A percentile compares a stretch with the other conserved stretches of the same genome.
Evolutionary conservation across 2,797 vertebrate genomes (phyloP).

Genomic region (Aplochiton taeniatus): DNA sequence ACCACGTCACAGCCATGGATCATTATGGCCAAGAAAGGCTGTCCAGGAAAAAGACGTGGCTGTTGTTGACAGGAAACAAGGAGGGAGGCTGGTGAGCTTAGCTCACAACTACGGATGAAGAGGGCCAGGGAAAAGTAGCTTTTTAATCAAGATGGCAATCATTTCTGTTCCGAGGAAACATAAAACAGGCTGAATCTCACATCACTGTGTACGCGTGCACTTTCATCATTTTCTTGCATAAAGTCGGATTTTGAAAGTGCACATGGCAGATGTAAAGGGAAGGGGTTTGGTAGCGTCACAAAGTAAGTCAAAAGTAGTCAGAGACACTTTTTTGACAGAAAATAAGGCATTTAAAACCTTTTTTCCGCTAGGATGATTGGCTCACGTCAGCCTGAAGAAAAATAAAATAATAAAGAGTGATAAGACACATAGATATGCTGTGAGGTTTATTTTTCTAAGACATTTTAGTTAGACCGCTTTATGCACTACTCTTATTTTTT

Average conservation of each 20-base stretch:
- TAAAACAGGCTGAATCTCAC: conserved; percentile 36
- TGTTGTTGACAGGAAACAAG: background rate
- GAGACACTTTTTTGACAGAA: conserved; percentile 44
- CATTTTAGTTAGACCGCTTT: conserved; percentile 31
- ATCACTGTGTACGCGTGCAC: conserved; percentile 31
- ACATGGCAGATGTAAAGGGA: conserved; percentile 29
- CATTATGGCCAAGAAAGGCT: conserved; percentile 10
- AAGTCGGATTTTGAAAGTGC: conserved; percentile 34
- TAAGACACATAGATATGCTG: conserved; percentile 17
- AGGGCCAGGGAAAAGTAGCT: background rate
- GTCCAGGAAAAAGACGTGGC: conserved; percentile 16
- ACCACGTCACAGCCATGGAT: background rate
- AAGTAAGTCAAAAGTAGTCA: conserved; percentile 19
- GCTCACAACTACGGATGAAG: no score
- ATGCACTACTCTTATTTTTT: conserved; percentile 17
- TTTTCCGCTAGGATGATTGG: conserved; percentile 39
- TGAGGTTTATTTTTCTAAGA: conserved; percentile 27
- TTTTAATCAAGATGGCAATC: conserved; percentile 45
- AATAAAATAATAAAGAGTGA: conserved; percentile 18
- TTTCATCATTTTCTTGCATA: conserved; percentile 39
- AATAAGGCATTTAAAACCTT: conserved; percentile 38
- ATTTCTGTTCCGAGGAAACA: conserved; percentile 35
- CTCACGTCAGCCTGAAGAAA: conserved; percentile 43
- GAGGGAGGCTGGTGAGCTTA: background rate
- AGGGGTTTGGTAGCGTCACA: conserved; percentile 11